Base-by-base conservation (phyloP, 1,140 invertebrate genomes). In the Drosophila willistoni region DNA sequence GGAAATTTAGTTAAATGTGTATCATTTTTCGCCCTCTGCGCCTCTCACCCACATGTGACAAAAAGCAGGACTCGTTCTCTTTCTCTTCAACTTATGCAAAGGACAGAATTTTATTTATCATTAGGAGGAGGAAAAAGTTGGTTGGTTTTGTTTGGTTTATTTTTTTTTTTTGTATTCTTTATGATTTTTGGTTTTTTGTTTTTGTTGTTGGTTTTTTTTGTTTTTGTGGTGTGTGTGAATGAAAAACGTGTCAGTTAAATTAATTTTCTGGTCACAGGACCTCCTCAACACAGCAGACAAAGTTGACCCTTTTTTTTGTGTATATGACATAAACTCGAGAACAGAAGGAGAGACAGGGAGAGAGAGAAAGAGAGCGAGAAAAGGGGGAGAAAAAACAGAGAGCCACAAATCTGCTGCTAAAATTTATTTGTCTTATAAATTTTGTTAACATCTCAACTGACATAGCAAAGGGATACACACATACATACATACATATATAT, bases 371-470 rank as follows among this genome's bases (percentile, higher is more conserved):
- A 29, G 34, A 17, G 25, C 25, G 62, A 33, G 10, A 47, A 22
- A 9, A 33, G 44, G 54, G 19, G 12, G 55, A 60, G 12, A n/a
- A 33, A 7, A 29, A 7, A 44, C 19, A 39, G 29, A 25, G 51
- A 17, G 72, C 56, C 64, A 75, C 71, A 75, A 75, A 75, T 75
- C 65, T 76, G 72, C 51, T 75, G 41, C 64, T 75, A 76, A 73
- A 76, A 75, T 76, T 76, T 76, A 76, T 76, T 76, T 76, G 72
- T 76, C 73, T 76, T 76, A 76, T 76, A 76, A 75, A 76, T 75
- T 76, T 76, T 76, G 72, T 62, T 76, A 76, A 76, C 73, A 76
- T 76, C 73, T 76, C 73, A 76, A 76, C 64, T 68, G 55, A 74
- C 29, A 44, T 36, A 34, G 47, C 55, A 12, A 29, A 33, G 57